Percentiles rank a stretch among this genome's conserved stretches.
Evolutionary conservation across 2,113 vertebrate species (phyloP).

Genomic region (Polyodon spathula): DNA sequence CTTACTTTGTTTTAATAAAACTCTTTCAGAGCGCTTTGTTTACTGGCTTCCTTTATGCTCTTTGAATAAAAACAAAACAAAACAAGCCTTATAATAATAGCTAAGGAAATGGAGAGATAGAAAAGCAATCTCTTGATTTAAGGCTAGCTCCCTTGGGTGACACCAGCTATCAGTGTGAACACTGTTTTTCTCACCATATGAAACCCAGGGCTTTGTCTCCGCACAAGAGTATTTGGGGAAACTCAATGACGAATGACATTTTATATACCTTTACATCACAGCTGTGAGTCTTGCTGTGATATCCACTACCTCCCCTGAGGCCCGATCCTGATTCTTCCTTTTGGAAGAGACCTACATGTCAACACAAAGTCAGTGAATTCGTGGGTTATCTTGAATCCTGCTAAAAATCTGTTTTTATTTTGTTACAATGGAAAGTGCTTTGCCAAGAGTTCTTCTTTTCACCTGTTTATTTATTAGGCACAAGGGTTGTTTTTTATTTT

Average conservation of each 20-base stretch:
- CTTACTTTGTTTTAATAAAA: too few species aligned
- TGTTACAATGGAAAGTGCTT: too few species aligned
- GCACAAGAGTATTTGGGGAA: constrained; percentile 9
- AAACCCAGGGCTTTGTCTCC: constrained; percentile 27
- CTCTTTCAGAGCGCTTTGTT: constrained; percentile 23
- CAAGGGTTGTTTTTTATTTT: too few species aligned
- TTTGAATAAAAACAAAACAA: too few species aligned
- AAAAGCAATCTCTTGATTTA: constrained; percentile 34
- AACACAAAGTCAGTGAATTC: background rate
- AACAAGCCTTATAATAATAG: background rate
- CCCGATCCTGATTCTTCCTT: constrained; percentile 41
- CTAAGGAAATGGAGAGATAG: constrained; percentile 13
- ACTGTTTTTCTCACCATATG: constrained; percentile 29
- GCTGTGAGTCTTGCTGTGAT: constrained; percentile 18
- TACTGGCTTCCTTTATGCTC: background rate
- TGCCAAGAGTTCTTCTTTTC: too few species aligned
- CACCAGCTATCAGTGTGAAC: constrained; percentile 30
- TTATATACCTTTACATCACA: constrained; percentile 23
- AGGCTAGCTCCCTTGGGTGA: constrained; percentile 29
- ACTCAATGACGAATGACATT: constrained; percentile 34
- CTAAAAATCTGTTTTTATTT: too few species aligned
- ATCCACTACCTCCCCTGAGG: constrained; percentile 28
- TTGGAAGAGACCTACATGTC: constrained; percentile 5
- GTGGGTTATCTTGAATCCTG: too few species aligned
- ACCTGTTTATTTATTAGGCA: too few species aligned